A percentile compares a stretch with the other conserved stretches of the same genome.
Conservation (phyloP, 2,113 vertebrate species). For the Ariopsis seemanni region DNA sequence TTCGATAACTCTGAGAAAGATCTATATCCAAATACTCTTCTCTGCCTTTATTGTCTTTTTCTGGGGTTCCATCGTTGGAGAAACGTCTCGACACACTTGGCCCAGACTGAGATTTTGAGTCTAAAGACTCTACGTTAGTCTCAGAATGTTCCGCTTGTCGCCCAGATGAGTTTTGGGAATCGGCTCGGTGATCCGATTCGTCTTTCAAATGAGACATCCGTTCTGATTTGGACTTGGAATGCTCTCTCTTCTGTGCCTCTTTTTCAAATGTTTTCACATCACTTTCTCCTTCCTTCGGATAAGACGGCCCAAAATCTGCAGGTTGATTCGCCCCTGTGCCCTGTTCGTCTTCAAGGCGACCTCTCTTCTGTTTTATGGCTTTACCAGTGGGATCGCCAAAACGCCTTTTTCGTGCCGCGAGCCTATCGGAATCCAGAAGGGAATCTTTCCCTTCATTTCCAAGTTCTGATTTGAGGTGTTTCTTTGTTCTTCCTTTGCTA, state of each 20-base stretch:
- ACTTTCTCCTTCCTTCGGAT: slow-evolving; percentile 78
- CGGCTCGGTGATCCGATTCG: slow-evolving; percentile 73
- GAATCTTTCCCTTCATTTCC: slow-evolving; percentile 76
- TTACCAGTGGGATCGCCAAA: slow-evolving; percentile 87
- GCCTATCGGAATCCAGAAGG: slow-evolving; percentile 81
- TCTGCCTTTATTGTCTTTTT: slow-evolving; percentile 76
- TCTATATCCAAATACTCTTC: slow-evolving; percentile 96
- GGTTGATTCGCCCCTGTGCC: slow-evolving; percentile 75
- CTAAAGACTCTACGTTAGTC: slow-evolving; percentile 74
- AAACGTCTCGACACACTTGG: slow-evolving; percentile 62
- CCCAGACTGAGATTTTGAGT: slow-evolving; percentile 75
- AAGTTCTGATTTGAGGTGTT: slow-evolving; percentile 82
- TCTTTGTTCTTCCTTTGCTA: slow-evolving; percentile 82
- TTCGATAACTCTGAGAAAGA: slow-evolving; percentile 95
- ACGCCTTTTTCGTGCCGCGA: slow-evolving; percentile 90
- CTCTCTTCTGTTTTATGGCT: slow-evolving; percentile 81
- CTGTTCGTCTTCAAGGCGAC: slow-evolving; percentile 81
- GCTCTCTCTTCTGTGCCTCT: slow-evolving; percentile 84
- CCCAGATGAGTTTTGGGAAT: slow-evolving; percentile 57
- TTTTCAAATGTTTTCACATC: slow-evolving; percentile 83
- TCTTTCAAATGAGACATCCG: slow-evolving; percentile 80
- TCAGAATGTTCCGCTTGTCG: slow-evolving; percentile 76
- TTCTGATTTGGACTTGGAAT: slow-evolving; percentile 84
- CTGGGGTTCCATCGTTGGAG: slow-evolving; percentile 77
- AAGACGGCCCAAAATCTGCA: slow-evolving; percentile 61